A percentile compares a stretch with the other conserved stretches of the same genome.
These are phyloP conservation scores for Atta texana DNA, from an alignment of 1,140 invertebrate species.

Conservation along the genomic window DNA sequence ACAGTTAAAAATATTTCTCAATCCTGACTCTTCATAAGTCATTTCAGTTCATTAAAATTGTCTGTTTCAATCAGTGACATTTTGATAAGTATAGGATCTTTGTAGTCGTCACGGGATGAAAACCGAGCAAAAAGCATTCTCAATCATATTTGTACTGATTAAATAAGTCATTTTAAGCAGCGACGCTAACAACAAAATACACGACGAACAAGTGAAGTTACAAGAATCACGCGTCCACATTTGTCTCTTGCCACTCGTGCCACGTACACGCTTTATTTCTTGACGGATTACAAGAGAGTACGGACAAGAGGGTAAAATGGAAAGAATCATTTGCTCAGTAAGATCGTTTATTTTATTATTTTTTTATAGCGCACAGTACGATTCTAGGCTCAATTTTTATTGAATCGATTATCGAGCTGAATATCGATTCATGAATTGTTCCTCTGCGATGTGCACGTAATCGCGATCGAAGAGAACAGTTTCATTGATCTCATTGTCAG, in stretches of 20 bases:
- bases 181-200: slow-evolving; percentile 18
- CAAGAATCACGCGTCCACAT: slow-evolving; percentile 29
- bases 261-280: slow-evolving; percentile 19
- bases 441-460: background rate
- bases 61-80: background rate
- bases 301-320: background rate
- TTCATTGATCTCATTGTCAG: slow-evolving; percentile 42
- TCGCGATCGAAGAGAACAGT: slow-evolving; percentile 1
- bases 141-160: background rate
- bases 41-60: background rate
- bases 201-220: background rate
- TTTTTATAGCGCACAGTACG: background rate
- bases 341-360: background rate
- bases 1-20: too few relatives aligned
- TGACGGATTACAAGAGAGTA: slow-evolving; percentile 28
- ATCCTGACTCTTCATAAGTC: too few relatives aligned
- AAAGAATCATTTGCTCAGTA: background rate
- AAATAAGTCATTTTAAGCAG: slow-evolving; percentile 2
- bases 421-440: background rate
- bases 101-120: background rate
- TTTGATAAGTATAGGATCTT: background rate
- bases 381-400: slow-evolving; percentile 15
- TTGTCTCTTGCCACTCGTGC: background rate
- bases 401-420: too few relatives aligned
- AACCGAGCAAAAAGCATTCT: background rate